phyloP scores from a whole-genome alignment of 2,888 invertebrate genomes.

The Andrena marginata region DNA sequence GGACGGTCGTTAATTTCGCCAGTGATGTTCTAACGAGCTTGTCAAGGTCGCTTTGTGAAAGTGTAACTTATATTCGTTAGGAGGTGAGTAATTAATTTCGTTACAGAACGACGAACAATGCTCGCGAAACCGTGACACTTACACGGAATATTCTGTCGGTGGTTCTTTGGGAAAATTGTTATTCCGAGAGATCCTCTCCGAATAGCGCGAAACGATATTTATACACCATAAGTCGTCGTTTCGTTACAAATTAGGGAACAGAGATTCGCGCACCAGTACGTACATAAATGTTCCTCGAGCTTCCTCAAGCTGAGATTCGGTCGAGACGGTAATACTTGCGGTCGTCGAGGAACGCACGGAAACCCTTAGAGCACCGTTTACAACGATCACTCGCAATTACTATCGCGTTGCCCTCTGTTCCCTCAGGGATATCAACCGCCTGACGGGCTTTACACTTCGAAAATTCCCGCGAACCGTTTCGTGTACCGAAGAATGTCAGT shows the following conservation, averaged over 20 bases:
- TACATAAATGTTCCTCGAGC: constrained; percentile 32
- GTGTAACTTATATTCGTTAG: constrained; percentile 53
- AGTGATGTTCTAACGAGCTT: constrained; percentile 52
- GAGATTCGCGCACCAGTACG: neutral
- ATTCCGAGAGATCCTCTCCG: too few relatives aligned
- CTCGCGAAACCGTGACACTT: constrained; percentile 16
- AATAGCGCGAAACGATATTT: neutral
- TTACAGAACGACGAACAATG: constrained; percentile 31
- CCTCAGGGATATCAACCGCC: constrained; percentile 17
- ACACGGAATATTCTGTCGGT: neutral
- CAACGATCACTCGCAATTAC: constrained; percentile 54
- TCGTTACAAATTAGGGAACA: neutral
- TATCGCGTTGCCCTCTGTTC: constrained; percentile 23
- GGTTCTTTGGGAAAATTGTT: neutral
- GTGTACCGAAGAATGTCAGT: constrained; percentile 38
- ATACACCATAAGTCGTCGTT: neutral
- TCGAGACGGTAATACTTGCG: constrained; percentile 59
- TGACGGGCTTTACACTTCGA: constrained; percentile 31
- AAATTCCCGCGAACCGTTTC: constrained; percentile 27
- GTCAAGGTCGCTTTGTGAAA: constrained; percentile 45
- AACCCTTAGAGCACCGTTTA: constrained; percentile 54
- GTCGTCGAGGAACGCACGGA: constrained; percentile 60
- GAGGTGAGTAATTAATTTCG: constrained; percentile 52
- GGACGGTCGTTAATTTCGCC: constrained; percentile 43
- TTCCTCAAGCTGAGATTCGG: constrained; percentile 35